Percentiles rank a stretch among this genome's conserved stretches.
Evolutionary conservation across 2,113 vertebrate genomes (phyloP).

Genomic region (Rhea pennata): DNA sequence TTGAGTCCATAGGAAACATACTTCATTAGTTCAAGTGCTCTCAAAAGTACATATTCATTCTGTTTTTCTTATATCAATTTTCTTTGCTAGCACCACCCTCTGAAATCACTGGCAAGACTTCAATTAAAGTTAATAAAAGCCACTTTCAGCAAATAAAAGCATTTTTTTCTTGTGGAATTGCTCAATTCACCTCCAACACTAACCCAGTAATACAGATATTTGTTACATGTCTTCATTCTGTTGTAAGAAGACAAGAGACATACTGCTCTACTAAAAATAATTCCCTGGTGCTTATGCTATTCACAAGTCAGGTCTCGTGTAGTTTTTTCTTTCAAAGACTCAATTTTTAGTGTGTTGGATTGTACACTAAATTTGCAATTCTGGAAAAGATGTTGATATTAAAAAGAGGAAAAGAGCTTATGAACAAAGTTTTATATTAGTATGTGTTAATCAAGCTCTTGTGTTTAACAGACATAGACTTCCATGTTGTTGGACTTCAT

Average conservation of each 20-base stretch:
- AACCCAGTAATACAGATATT: background rate
- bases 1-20: background rate
- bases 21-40: background rate
- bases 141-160: background rate
- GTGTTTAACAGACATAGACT: background rate
- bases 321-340: background rate
- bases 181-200: background rate
- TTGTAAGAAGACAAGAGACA: background rate
- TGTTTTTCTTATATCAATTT: background rate
- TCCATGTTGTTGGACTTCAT: background rate
- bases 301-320: background rate
- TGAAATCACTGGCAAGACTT: background rate
- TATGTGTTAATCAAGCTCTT: background rate
- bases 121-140: background rate
- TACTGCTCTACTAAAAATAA: background rate
- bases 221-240: background rate
- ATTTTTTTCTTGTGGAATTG: background rate
- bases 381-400: background rate
- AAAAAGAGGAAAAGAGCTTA: background rate
- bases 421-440: background rate
- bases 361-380: background rate
- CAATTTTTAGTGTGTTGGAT: background rate
- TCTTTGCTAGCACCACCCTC: background rate
- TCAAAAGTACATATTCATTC: background rate
- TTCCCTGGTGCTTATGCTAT: background rate